Evolutionary conservation across 2,888 invertebrate genomes (phyloP).

Genomic region (Oligia fasciuncula): DNA sequence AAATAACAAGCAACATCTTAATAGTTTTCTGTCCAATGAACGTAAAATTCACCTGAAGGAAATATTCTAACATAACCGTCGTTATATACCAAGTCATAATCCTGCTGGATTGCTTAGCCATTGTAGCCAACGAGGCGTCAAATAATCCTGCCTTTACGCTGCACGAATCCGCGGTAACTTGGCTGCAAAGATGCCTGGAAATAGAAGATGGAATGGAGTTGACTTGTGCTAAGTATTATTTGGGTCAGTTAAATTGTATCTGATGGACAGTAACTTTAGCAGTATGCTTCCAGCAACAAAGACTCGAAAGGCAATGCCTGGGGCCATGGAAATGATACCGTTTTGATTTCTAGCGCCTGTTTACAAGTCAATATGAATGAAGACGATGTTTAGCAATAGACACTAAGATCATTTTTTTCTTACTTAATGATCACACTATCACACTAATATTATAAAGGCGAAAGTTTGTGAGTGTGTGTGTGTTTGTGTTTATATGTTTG

Average conservation of each 20-base stretch:
- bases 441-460: too few species aligned
- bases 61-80: conserved; percentile 49
- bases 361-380: not conserved
- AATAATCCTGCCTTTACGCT: conserved; percentile 73
- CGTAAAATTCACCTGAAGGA: conserved; percentile 37
- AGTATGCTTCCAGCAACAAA: not conserved
- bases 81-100: conserved; percentile 58
- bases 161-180: conserved; percentile 61
- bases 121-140: conserved; percentile 70
- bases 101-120: conserved; percentile 64
- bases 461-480: too few species aligned
- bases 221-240: not conserved
- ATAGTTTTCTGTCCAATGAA: conserved; percentile 18
- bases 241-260: not conserved
- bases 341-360: not conserved
- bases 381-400: not conserved
- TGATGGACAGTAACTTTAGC: not conserved
- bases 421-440: too few species aligned
- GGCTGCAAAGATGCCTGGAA: conserved; percentile 58
- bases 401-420: not conserved
- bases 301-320: not conserved
- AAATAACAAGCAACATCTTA: not conserved
- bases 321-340: not conserved
- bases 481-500: too few species aligned
- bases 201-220: conserved; percentile 24